Evolutionary conservation across 2,113 vertebrate genomes (phyloP).

Genomic region (Macaca mulatta): DNA sequence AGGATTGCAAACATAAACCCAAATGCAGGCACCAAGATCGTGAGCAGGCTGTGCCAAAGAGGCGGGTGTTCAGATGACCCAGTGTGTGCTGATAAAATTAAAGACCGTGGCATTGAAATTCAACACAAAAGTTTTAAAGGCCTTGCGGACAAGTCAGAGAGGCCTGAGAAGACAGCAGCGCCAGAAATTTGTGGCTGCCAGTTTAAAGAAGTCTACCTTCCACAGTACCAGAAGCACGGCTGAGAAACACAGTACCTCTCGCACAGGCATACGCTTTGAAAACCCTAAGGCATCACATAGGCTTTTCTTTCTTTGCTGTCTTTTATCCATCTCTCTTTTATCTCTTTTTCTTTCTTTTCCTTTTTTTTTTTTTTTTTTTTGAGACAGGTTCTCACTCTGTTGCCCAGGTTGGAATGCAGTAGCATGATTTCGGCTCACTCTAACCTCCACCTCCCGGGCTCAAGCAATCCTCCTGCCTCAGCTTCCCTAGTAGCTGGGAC

Average conservation of each 20-base stretch:
- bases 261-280: not conserved
- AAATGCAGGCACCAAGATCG: no score
- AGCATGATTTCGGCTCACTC: no score
- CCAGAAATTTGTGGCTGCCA: not conserved
- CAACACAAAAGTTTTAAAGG: no score
- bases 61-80: rapidly evolving
- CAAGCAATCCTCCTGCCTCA: no score
- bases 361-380: no score
- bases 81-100: rapidly evolving
- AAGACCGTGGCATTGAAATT: rapidly evolving
- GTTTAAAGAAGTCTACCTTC: not conserved
- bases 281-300: not conserved
- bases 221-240: not conserved
- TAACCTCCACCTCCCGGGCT: no score
- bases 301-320: not conserved
- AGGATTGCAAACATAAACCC: not conserved
- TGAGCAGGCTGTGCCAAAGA: rapidly evolving
- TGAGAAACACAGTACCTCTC: not conserved
- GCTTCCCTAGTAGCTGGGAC: no score
- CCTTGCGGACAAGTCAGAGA: not conserved
- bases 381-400: no score
- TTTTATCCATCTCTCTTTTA: not conserved
- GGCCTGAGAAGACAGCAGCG: not conserved
- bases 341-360: no score
- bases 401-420: no score